Conservation (phyloP, 2,888 invertebrate species). For the Hypomecis punctinalis region DNA sequence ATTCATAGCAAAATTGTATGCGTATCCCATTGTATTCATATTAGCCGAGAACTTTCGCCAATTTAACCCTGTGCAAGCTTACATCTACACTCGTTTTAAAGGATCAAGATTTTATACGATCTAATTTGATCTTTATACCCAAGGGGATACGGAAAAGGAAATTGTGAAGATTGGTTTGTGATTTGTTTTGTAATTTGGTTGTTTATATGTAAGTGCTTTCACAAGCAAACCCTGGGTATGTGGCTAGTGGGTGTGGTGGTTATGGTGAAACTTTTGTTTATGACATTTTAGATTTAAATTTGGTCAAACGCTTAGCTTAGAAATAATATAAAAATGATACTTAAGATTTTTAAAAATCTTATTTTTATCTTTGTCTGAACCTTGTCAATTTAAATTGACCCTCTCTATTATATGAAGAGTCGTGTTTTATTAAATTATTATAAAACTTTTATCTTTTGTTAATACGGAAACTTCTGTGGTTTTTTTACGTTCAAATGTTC, state of each 20-base stretch:
- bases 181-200: neutral
- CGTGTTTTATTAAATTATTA: no score
- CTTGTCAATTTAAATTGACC: no score
- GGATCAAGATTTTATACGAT: neutral
- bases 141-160: slow-evolving; percentile 27
- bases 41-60: slow-evolving; percentile 76
- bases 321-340: no score
- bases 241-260: slow-evolving; percentile 54
- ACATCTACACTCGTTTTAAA: neutral
- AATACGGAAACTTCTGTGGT: no score
- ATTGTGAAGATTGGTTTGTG: neutral
- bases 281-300: neutral
- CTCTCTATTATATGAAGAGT: no score
- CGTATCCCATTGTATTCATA: slow-evolving; percentile 81
- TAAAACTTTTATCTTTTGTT: no score
- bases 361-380: no score
- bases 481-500: no score
- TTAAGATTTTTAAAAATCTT: no score
- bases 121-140: slow-evolving; percentile 1
- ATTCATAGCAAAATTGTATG: slow-evolving; percentile 71
- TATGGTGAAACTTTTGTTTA: slow-evolving; percentile 36
- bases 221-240: slow-evolving; percentile 60
- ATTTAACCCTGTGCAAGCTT: slow-evolving; percentile 51
- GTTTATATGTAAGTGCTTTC: slow-evolving; percentile 58
- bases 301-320: no score